Evolutionary conservation across 2,888 invertebrate species (phyloP).

Genomic region (Acleris sparsana): DNA sequence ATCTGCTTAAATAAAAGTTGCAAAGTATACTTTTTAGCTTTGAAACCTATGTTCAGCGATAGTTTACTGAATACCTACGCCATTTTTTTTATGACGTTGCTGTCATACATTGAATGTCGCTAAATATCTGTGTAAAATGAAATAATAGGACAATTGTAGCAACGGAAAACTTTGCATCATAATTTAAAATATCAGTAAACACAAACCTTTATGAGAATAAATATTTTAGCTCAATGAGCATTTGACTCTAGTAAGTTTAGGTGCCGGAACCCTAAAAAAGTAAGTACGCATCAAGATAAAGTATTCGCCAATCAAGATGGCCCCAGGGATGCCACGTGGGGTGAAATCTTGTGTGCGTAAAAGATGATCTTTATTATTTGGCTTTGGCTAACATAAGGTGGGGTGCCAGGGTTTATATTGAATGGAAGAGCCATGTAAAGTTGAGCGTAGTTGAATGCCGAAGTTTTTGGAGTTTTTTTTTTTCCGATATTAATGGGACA

Average conservation of each 20-base stretch:
- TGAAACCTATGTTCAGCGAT: no score
- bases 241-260: background rate
- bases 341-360: conserved; percentile 54
- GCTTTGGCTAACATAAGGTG: conserved; percentile 48
- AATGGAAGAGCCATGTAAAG: conserved; percentile 26
- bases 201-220: no score
- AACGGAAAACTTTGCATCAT: no score
- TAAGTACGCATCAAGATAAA: conserved; percentile 43
- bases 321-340: conserved; percentile 42
- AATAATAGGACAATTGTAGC: no score
- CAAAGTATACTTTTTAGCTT: background rate
- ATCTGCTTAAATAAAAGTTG: background rate
- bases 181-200: no score
- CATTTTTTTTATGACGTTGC: no score
- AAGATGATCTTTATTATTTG: conserved; percentile 65
- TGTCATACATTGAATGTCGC: no score
- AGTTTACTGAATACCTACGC: no score
- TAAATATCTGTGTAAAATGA: no score
- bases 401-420: conserved; percentile 22
- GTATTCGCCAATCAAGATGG: conserved; percentile 52
- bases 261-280: conserved; percentile 31
- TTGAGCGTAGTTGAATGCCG: background rate
- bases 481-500: no score
- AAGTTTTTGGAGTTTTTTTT: background rate
- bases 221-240: no score